Evolutionary conservation across 64 coral and sea anemone species (phyloP).

Genomic region (Astreopora myriophthalma): DNA sequence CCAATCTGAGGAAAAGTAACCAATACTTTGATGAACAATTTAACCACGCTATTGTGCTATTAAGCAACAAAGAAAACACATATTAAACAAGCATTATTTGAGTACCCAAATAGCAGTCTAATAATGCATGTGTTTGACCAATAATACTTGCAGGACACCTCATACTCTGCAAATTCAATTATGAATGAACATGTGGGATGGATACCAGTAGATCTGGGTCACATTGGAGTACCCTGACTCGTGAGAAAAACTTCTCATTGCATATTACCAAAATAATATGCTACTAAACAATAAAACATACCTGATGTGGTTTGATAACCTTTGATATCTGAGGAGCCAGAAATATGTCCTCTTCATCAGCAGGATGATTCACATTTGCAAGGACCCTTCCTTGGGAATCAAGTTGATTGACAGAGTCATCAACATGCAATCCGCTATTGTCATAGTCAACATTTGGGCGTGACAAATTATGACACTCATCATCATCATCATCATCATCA

Average conservation of each 20-base stretch:
- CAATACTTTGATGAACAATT: background rate
- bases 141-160: no score
- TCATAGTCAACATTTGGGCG: conserved; percentile 69
- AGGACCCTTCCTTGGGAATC: conserved; percentile 80
- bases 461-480: background rate
- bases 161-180: no score
- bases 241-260: no score
- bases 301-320: conserved; percentile 91
- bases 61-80: no score
- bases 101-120: no score
- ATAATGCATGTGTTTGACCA: no score
- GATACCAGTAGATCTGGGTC: no score
- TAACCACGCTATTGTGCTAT: no score
- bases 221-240: no score
- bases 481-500: background rate
- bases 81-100: no score
- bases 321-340: conserved; percentile 76
- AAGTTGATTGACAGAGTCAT: conserved; percentile 70
- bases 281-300: background rate
- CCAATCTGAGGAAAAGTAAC: conserved; percentile 74
- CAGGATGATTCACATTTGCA: conserved; percentile 91
- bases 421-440: conserved; percentile 83
- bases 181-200: no score
- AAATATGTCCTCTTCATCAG: conserved; percentile 87
- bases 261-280: no score